phyloP scores from a whole-genome alignment of 1,140 invertebrate genomes.

The Saccostrea cuccullata region DNA sequence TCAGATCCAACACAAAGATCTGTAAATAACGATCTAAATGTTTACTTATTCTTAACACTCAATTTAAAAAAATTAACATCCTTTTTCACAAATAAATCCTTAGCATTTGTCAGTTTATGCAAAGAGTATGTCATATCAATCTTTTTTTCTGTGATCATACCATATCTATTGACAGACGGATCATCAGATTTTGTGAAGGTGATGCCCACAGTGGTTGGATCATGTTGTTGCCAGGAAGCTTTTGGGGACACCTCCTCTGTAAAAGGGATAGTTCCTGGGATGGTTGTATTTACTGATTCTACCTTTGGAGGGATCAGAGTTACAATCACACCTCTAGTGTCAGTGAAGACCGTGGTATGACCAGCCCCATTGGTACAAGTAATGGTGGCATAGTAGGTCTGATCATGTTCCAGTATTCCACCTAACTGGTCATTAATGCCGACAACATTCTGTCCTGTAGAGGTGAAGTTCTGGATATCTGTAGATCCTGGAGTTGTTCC shows the following conservation, averaged over 20 bases:
- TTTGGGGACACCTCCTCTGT: constrained; percentile 40
- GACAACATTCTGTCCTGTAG: constrained; percentile 45
- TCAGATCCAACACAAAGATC: constrained; percentile 40
- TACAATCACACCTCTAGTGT: constrained; percentile 57
- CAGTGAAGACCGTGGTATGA: constrained; percentile 38
- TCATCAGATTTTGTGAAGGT: constrained; percentile 50
- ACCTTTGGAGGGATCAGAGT: constrained; percentile 49
- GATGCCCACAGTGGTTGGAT: constrained; percentile 39
- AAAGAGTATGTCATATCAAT: too few species aligned
- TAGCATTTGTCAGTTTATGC: too few species aligned
- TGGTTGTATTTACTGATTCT: constrained; percentile 50
- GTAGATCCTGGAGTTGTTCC: constrained; percentile 54
- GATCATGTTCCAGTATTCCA: constrained; percentile 51
- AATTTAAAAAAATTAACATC: too few species aligned
- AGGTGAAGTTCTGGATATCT: constrained; percentile 56
- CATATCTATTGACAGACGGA: constrained; percentile 51
- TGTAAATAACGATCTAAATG: neutral
- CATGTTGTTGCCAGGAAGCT: constrained; percentile 38
- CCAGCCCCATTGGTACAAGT: constrained; percentile 61
- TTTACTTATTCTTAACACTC: too few species aligned
- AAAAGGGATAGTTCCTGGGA: constrained; percentile 41
- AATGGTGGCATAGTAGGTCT: constrained; percentile 57
- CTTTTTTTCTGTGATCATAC: constrained; percentile 31
- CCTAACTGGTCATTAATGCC: constrained; percentile 53
- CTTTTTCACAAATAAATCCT: too few species aligned